Evolutionary conservation across 2,113 vertebrate genomes (phyloP).

Genomic region (Oreocharis arfaki): DNA sequence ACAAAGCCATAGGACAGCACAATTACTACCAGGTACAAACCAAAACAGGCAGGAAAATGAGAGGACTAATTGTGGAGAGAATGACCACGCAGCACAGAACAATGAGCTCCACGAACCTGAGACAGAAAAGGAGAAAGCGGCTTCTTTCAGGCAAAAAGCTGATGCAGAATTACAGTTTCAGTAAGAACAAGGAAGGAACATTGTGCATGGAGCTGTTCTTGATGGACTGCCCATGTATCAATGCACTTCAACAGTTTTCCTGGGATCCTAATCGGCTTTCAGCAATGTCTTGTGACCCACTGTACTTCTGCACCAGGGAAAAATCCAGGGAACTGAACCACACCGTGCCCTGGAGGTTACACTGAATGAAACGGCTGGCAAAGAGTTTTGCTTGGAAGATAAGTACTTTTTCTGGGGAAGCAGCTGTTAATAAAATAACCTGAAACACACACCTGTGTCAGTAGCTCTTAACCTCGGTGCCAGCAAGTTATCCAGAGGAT

Average conservation of each 20-base stretch:
- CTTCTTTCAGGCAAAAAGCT: neutral
- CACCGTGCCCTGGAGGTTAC: rapidly evolving
- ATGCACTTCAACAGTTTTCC: neutral
- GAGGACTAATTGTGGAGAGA: neutral
- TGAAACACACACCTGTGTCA: neutral
- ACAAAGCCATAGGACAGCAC: neutral
- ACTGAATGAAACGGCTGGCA: neutral
- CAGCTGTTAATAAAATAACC: neutral
- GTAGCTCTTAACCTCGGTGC: neutral
- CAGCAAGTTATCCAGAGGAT: neutral
- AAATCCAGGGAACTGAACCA: neutral
- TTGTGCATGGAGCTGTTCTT: neutral
- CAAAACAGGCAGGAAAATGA: neutral
- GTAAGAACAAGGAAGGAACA: neutral
- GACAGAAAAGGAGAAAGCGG: neutral
- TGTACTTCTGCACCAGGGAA: neutral
- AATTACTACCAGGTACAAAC: neutral
- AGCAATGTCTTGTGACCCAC: neutral
- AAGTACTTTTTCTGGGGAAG: neutral
- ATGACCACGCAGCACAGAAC: rapidly evolving
- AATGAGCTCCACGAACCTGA: neutral
- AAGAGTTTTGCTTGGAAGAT: neutral
- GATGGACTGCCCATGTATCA: rapidly evolving
- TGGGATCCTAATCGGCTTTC: neutral
- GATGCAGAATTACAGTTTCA: neutral